These are phyloP conservation scores for Metallyticus violacea DNA, from an alignment of 2,888 invertebrate species.

Conservation along the genomic window DNA sequence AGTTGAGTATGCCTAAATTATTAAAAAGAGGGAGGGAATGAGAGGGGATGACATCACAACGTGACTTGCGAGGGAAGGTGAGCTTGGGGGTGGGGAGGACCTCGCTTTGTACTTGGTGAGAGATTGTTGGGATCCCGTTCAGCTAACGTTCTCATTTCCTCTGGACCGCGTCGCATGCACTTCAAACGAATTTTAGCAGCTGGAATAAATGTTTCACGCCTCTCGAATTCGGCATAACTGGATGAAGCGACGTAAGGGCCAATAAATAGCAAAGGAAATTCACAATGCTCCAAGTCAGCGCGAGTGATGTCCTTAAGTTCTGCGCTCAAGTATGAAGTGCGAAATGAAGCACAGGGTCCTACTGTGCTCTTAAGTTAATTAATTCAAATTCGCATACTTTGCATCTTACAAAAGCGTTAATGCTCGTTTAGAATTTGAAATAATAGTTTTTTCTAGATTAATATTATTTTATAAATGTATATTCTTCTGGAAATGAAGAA, in stretches of 20 bases:
- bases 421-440: no score
- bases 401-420: no score
- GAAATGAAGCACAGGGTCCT: no score
- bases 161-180: neutral
- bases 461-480: no score
- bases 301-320: no score
- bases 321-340: no score
- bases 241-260: neutral
- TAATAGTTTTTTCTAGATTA: no score
- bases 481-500: no score
- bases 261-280: neutral
- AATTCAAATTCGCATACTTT: no score
- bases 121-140: neutral
- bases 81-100: neutral
- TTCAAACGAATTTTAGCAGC: neutral
- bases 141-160: neutral
- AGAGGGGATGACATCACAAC: constrained; percentile 8
- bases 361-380: no score
- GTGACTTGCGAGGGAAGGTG: neutral
- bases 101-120: neutral
- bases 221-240: neutral
- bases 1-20: constrained; percentile 6
- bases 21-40: neutral
- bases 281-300: neutral
- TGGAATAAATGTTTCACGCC: neutral